Conservation (phyloP, 2,888 invertebrate species). For the Synanthedon tipuliformis region DNA sequence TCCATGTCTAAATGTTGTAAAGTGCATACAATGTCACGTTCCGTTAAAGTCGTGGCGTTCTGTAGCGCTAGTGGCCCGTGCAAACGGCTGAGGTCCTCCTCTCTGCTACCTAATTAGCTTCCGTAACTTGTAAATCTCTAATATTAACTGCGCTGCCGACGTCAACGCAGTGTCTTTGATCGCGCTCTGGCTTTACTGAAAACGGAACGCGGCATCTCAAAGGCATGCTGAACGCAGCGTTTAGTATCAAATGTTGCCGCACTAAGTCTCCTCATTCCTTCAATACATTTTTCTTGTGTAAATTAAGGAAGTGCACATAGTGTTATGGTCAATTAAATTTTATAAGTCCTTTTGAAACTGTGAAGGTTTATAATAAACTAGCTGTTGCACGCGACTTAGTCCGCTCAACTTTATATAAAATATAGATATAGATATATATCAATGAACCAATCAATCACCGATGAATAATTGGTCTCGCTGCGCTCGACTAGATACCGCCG, state of each 20-base stretch:
- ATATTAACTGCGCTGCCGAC: conserved; percentile 31
- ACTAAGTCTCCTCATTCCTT: conserved; percentile 2
- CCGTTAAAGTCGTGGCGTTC: conserved; percentile 34
- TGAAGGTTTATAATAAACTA: too few species aligned
- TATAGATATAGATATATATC: too few species aligned
- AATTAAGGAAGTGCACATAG: too few species aligned
- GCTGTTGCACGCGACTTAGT: too few species aligned
- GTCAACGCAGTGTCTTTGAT: conserved; percentile 59
- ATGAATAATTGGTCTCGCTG: too few species aligned
- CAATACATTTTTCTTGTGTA: too few species aligned
- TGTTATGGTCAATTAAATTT: too few species aligned
- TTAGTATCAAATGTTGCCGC: conserved; percentile 56
- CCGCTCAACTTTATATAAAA: too few species aligned
- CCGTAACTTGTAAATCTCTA: conserved; percentile 62
- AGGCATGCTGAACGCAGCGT: conserved; percentile 37
- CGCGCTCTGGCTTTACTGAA: conserved; percentile 30
- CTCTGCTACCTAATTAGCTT: conserved; percentile 56
- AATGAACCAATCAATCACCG: too few species aligned
- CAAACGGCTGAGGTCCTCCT: conserved; percentile 26
- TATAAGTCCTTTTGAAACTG: too few species aligned
- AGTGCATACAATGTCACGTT: conserved; percentile 29
- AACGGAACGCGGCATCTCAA: conserved; percentile 43
- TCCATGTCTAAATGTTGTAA: neutral
- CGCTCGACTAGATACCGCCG: too few species aligned
- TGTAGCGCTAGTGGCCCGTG: conserved; percentile 31